These are phyloP conservation scores for Jaculus jaculus DNA, from an alignment of 2,113 vertebrate genomes.

Conservation along the genomic window DNA sequence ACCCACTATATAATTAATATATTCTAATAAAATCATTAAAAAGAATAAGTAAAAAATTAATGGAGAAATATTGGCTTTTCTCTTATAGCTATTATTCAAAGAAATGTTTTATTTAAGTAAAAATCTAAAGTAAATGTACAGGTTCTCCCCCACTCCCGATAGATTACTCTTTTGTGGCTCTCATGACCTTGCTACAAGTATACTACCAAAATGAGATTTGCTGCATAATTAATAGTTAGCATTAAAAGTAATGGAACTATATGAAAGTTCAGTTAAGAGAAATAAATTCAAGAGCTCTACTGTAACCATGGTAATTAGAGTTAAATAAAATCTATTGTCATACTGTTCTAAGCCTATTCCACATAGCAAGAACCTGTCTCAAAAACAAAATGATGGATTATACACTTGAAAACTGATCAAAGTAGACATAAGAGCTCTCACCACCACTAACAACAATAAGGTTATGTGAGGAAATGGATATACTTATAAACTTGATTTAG, in stretches of 20 bases:
- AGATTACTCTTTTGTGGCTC: neutral
- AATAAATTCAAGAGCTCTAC: too few relatives aligned
- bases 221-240: conserved; percentile 25
- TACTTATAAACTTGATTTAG: neutral
- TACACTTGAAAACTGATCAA: neutral
- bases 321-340: neutral
- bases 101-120: conserved; percentile 10
- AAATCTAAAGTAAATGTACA: neutral
- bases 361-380: neutral
- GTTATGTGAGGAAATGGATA: neutral
- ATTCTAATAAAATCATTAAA: too few relatives aligned
- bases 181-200: neutral
- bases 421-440: neutral
- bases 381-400: neutral
- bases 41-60: neutral
- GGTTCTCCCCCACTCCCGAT: neutral
- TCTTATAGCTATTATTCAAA: neutral
- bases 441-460: neutral
- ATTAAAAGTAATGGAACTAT: conserved; percentile 28
- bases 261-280: neutral
- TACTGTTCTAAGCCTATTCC: neutral
- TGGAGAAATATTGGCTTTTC: neutral
- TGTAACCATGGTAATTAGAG: neutral
- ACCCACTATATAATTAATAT: too few relatives aligned
- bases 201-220: neutral